A percentile compares a stretch with the other conserved stretches of the same genome.
Conservation (phyloP, 2,113 vertebrate species). For the Alouatta palliata region DNA sequence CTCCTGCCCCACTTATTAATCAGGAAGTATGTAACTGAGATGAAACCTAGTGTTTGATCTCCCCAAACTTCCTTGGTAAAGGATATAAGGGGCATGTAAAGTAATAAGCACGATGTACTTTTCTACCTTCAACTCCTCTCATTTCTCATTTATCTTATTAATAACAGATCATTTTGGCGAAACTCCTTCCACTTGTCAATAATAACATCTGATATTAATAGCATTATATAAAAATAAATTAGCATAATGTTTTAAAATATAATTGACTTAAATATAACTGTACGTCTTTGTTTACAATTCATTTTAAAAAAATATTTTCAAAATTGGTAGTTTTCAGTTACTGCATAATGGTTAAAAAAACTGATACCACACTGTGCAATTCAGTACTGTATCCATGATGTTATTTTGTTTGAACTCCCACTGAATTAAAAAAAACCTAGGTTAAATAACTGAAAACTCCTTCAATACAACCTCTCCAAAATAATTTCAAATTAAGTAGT, state of each 20-base stretch:
- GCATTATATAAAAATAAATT: not conserved
- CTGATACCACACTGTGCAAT: not conserved
- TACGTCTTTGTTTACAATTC: constrained; percentile 29
- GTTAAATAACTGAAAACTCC: constrained; percentile 45
- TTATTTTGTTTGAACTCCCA: constrained; percentile 31
- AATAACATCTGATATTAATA: not conserved
- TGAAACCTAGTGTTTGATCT: not conserved
- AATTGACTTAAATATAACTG: constrained; percentile 29
- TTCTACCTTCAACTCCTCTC: not conserved
- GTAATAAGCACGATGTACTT: not conserved
- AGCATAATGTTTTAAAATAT: not conserved
- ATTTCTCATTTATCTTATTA: not conserved
- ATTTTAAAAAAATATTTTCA: not conserved
- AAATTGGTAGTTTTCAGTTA: constrained; percentile 31
- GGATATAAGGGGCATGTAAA: not conserved
- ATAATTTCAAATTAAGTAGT: constrained; percentile 18
- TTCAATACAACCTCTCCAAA: not conserved
- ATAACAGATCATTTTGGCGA: not conserved
- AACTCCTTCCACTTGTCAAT: not conserved
- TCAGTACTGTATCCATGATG: not conserved
- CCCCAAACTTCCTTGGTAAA: not conserved
- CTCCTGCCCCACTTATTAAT: not conserved
- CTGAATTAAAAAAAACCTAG: constrained; percentile 46
- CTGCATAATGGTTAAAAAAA: constrained; percentile 26
- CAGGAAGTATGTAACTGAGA: not conserved